These are phyloP conservation scores for Aphelocoma californica DNA, from an alignment of 2,797 vertebrate species.

Conservation along the genomic window DNA sequence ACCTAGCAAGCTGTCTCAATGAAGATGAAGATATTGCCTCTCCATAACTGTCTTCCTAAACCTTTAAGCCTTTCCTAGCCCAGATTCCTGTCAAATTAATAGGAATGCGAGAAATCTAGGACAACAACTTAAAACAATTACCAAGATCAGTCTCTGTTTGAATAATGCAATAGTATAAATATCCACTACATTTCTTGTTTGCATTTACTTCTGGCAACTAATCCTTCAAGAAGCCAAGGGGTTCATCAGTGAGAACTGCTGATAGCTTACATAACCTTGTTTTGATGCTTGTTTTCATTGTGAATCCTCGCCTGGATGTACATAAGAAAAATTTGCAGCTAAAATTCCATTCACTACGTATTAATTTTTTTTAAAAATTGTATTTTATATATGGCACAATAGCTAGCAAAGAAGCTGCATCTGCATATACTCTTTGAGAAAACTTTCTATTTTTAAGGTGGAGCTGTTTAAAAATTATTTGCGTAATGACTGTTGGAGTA, in stretches of 20 bases:
- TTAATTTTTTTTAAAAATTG: neutral
- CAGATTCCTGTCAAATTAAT: neutral
- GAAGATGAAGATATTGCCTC: neutral
- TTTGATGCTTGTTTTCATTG: constrained; percentile 9
- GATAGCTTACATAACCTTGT: neutral
- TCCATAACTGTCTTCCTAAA: neutral
- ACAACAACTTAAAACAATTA: neutral
- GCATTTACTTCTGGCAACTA: neutral
- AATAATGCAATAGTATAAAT: constrained; percentile 15
- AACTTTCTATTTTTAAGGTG: neutral
- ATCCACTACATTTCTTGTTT: constrained; percentile 8
- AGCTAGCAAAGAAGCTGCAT: neutral
- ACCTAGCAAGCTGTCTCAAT: neutral
- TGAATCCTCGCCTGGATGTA: neutral
- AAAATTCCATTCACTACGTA: neutral
- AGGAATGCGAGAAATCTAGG: neutral
- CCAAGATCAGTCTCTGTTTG: neutral
- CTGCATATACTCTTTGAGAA: neutral
- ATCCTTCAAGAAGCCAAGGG: neutral
- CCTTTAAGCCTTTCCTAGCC: neutral
- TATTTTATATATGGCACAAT: neutral
- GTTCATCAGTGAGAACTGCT: neutral
- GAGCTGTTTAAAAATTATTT: neutral
- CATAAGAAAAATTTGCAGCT: neutral
- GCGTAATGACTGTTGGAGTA: neutral